Base-by-base conservation (phyloP, 1,140 invertebrate species). In the Cydia strobilella region DNA sequence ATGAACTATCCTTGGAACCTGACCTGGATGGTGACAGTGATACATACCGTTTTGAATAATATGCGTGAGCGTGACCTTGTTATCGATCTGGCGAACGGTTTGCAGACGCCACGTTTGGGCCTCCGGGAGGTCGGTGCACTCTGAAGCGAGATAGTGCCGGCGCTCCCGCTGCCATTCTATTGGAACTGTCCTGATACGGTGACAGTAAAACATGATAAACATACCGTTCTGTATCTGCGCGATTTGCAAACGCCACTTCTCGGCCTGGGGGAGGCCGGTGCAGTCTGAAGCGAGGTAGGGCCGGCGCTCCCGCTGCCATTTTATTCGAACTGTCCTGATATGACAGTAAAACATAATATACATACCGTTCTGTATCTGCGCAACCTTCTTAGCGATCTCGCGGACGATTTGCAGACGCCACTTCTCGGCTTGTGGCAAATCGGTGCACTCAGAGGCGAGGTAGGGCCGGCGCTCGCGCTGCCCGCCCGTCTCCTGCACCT, bases 301-400 rank as follows among this genome's bases (percentile, higher is more conserved):
- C 72, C 98, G 93, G 6, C 98, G 93, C 85, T 98, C 97, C 86
- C 97, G 96, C 73, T 94, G 94, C 79, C 94, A 94, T 99, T 99
- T 31, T 31, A 31, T 31, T 31, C 31, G 31, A 31, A 31, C 5
- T 4, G 31, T 6, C 31, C 31, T 31, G 31, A 31, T 31, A 31
- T 31, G 3, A n/a, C 48, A n/a, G 6, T 51, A 51, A 23, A 20
- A 18, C 25, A 12, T 31, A 0, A 48, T 27, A 39, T 39, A 39
- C 35, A 39, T 39, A 39, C 35, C 35, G 9, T 39, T 39, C 92
- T 99, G 99, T 88, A 99, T 99, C 92, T 99, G 98, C 18, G 99
- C 97, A n/a, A 99, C 99, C 94, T 99, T 99, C 85, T 98, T 98
- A 0, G 98, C 98, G 51, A 99, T 97, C 94, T 99, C 99, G 77